Base-by-base conservation (phyloP, 2,888 invertebrate species). In the Ischnus inquisitorius region DNA sequence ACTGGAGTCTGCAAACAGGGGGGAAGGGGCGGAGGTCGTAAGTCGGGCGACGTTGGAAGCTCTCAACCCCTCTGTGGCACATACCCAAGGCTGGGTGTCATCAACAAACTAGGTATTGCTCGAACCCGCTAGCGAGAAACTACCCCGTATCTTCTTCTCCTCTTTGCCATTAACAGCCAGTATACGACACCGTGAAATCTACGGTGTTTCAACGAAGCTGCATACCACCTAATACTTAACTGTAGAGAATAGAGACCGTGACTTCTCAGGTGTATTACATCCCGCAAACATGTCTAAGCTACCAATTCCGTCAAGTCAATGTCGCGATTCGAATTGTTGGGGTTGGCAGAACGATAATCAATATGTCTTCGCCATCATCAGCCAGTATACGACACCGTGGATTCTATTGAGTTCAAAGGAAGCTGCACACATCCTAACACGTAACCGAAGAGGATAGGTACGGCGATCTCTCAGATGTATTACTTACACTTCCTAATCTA, bases 1-100 rank as follows among this genome's bases (percentile, higher is more conserved):
- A 60, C 77, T 43, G 43, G 68, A 68, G 68, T 43, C 19, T 34
- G 68, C 46, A 60, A 68, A 77, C 48, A n/a, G 77, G 46, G n/a
- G n/a, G n/a, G n/a, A n/a, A n/a, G n/a, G n/a, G n/a, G n/a, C n/a
- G n/a, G 34, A 34, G 0, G 34, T 77, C 68, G 68, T 68, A 54
- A 46, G 43, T 46, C 14, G 43, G 22, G 19, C 12, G 54, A 54
- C 3, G 54, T 12, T 12, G 10, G 22, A 3, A 22, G 22, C 12
- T 10, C 22, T 54, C 54, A 22, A 54, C 54, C 12, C 54, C 22
- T 54, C 12, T 10, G 22, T 10, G 54, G 19, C 54, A 22, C 22
- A 2, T 54, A 12, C 54, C 34, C 19, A 22, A 22, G 54, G 19
- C 22, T 22, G 54, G 34, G 54, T 10, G 54, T 54, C 54, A 54